Conservation (phyloP, 1,140 invertebrate species). For the Conus betulinus region DNA sequence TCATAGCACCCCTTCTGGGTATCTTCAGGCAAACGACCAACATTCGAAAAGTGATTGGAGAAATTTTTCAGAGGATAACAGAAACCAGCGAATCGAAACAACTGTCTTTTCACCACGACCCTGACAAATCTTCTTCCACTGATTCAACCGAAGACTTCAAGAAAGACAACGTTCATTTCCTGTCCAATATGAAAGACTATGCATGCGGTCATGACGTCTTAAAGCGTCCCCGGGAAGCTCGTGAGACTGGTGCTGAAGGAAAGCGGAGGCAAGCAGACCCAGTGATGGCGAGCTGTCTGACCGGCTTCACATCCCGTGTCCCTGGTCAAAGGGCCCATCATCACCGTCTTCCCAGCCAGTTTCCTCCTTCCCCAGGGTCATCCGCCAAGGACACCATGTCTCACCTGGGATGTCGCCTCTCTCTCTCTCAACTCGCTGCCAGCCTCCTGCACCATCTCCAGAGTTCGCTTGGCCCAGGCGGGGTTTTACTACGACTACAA, state of each 20-base stretch:
- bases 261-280: not conserved
- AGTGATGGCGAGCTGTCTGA: not conserved
- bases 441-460: slow-evolving; percentile 9
- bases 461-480: slow-evolving; percentile 7
- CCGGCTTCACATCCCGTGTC: not conserved
- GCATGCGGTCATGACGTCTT: not conserved
- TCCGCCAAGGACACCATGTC: not conserved
- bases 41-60: not conserved
- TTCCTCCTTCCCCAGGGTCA: not conserved
- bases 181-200: not conserved
- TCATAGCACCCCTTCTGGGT: not conserved
- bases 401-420: not conserved
- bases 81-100: not conserved
- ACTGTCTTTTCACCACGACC: not conserved
- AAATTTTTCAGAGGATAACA: not conserved
- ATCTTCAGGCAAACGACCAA: not conserved
- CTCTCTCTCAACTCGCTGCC: slow-evolving; percentile 13
- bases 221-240: not conserved
- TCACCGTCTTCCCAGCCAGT: not conserved
- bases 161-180: not conserved
- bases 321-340: no score
- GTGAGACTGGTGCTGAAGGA: not conserved
- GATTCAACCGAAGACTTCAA: not conserved
- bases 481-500: slow-evolving; percentile 33
- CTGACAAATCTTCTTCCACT: not conserved